These are phyloP conservation scores for Lepidochitona cinerea DNA, from an alignment of 2,888 invertebrate genomes.

Conservation along the genomic window DNA sequence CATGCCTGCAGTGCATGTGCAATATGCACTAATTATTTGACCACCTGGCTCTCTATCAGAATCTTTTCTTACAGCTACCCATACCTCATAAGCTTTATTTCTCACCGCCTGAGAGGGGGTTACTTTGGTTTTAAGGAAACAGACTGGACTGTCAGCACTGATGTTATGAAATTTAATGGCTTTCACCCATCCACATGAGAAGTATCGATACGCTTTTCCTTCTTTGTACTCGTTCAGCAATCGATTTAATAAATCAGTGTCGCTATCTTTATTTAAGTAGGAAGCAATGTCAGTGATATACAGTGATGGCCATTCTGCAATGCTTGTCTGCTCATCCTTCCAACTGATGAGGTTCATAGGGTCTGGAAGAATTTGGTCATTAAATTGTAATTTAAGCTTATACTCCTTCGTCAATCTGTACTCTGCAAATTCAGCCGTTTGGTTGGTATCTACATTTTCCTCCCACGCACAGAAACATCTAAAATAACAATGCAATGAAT, in stretches of 20 bases:
- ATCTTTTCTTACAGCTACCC: constrained; percentile 21
- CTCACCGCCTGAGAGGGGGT: constrained; percentile 30
- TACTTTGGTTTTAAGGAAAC: constrained; percentile 27
- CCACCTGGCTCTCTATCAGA: neutral
- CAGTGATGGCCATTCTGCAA: constrained; percentile 23
- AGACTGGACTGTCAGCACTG: neutral
- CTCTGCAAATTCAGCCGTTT: constrained; percentile 2
- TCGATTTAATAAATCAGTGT: constrained; percentile 14
- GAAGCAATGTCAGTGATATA: constrained; percentile 30
- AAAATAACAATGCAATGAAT: too few relatives aligned
- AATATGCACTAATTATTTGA: constrained; percentile 17
- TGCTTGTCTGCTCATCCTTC: constrained; percentile 25
- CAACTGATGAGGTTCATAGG: constrained; percentile 22
- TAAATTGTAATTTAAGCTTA: constrained; percentile 13
- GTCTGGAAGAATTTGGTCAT: constrained; percentile 19
- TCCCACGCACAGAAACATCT: constrained; percentile 35
- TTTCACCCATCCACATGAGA: constrained; percentile 28
- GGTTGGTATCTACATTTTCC: constrained; percentile 22
- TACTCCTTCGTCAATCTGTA: constrained; percentile 20
- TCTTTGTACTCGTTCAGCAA: constrained; percentile 32
- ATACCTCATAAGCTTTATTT: constrained; percentile 28
- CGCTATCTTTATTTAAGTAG: constrained; percentile 13
- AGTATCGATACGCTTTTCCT: constrained; percentile 30
- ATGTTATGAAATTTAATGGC: constrained; percentile 27
- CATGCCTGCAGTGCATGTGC: constrained; percentile 26